Conservation (phyloP, 2,797 vertebrate genomes). For the Triplophysa yarkandensis region DNA sequence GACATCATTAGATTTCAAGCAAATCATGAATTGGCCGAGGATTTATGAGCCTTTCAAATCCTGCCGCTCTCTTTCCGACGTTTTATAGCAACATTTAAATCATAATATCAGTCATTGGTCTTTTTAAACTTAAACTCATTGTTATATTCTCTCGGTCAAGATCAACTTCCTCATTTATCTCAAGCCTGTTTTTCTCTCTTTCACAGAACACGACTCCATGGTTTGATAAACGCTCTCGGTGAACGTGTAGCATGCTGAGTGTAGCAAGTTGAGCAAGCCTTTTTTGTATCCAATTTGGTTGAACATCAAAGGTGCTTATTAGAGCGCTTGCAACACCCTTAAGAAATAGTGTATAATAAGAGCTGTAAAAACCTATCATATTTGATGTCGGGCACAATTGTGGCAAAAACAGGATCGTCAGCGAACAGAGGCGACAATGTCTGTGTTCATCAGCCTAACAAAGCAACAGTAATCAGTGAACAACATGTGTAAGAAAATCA, state of each 20-base stretch:
- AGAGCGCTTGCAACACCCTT: conserved; percentile 37
- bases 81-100: neutral
- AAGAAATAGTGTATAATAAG: conserved; percentile 40
- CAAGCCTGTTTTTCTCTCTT: conserved; percentile 47
- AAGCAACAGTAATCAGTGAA: conserved; percentile 30
- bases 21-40: neutral
- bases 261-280: conserved; percentile 22
- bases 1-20: neutral
- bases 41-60: neutral
- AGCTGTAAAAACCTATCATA: conserved; percentile 21
- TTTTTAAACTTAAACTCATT: conserved; percentile 49
- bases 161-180: conserved; percentile 39
- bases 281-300: conserved; percentile 58
- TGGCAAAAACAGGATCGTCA: neutral
- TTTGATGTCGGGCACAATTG: conserved; percentile 25
- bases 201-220: neutral
- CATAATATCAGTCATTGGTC: conserved; percentile 24
- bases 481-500: neutral
- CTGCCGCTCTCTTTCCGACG: neutral
- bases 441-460: conserved; percentile 33
- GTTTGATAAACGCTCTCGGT: neutral
- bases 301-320: conserved; percentile 46
- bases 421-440: neutral
- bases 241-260: conserved; percentile 14
- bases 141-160: conserved; percentile 27